These are phyloP conservation scores for Paguma larvata DNA, from an alignment of 2,797 vertebrate genomes.

Conservation along the genomic window DNA sequence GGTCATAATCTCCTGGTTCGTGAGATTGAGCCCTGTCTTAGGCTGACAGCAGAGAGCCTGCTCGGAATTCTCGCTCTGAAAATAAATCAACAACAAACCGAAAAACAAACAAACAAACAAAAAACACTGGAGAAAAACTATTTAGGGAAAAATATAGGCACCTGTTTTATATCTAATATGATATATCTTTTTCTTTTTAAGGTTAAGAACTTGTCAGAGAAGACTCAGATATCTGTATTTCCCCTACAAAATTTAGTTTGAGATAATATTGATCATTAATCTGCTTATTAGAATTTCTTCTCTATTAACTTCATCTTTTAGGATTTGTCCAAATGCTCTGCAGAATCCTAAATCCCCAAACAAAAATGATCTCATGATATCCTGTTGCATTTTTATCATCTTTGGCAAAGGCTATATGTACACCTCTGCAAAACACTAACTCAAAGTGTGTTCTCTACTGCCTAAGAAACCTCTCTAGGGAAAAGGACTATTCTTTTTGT, in stretches of 20 bases:
- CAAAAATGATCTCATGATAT: neutral
- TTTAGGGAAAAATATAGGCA: neutral
- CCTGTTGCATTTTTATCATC: neutral
- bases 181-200: neutral
- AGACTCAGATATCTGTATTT: constrained; percentile 6
- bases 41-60: no score
- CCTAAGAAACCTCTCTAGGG: neutral
- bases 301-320: constrained; percentile 27
- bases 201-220: neutral
- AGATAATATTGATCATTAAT: constrained; percentile 21
- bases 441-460: neutral
- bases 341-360: neutral
- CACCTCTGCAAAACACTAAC: neutral
- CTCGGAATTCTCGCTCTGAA: no score
- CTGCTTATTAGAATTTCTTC: neutral
- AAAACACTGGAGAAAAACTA: neutral
- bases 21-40: no score
- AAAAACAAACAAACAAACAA: no score
- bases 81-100: no score
- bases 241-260: neutral
- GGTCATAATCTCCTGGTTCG: no score
- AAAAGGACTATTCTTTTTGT: neutral
- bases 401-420: neutral
- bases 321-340: neutral
- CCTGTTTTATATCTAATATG: neutral